A percentile compares a stretch with the other conserved stretches of the same genome.
These are phyloP conservation scores for Stercorarius parasiticus DNA, from an alignment of 2,113 vertebrate genomes.

Conservation along the genomic window DNA sequence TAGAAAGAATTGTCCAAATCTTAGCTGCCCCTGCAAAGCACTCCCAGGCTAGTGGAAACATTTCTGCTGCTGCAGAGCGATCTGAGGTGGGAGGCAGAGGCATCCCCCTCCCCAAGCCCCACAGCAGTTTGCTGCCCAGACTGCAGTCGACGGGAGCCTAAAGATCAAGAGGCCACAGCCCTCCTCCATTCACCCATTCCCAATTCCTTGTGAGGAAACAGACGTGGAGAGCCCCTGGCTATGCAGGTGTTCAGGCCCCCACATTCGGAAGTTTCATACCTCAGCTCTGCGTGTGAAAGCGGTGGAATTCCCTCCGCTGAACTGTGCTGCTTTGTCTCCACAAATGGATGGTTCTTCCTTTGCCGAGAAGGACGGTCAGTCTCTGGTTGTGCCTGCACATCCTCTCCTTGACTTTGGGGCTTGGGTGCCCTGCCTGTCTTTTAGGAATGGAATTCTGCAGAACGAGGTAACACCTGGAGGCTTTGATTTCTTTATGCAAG, in stretches of 20 bases:
- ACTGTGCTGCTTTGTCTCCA: background rate
- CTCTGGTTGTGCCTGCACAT: background rate
- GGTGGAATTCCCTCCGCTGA: background rate
- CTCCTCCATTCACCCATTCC: background rate
- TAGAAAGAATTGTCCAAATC: background rate
- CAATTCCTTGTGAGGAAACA: background rate
- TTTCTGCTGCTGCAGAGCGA: background rate
- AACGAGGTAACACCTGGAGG: background rate
- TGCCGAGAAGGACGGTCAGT: background rate
- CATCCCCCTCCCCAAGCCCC: background rate
- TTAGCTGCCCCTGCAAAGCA: background rate
- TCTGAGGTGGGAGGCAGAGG: background rate
- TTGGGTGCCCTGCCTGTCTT: fast-evolving
- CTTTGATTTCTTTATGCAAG: background rate
- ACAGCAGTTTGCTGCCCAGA: background rate
- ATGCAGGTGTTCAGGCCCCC: background rate
- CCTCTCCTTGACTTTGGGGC: background rate
- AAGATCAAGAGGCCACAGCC: background rate
- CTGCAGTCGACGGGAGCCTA: background rate
- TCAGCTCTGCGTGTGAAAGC: background rate
- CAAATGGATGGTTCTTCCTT: background rate
- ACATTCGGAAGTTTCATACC: background rate
- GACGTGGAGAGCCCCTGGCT: background rate
- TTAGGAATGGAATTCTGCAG: background rate
- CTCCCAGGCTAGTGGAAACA: background rate